Evolutionary conservation across 2,797 vertebrate genomes (phyloP), one percentile per base, ranked within the genome.

Genomic region (Gambelia wislizenii): DNA sequence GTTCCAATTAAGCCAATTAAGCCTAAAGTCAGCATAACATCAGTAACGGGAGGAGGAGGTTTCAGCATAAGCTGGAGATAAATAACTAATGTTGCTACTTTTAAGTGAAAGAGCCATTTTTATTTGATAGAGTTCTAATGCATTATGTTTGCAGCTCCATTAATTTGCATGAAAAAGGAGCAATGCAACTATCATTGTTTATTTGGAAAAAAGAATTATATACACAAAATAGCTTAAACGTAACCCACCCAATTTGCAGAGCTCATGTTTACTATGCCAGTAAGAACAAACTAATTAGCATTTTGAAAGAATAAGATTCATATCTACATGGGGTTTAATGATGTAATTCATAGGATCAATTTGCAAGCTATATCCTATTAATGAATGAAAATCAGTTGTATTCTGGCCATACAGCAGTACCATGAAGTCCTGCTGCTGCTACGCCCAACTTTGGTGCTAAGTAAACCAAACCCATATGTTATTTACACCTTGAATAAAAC

Each of bases 91-190:
- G 64, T 67, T 67, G 49, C 76, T 78, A 54, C 30, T 33, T 54
- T 78, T 33, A 52, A 20, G 30, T 47, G 81, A 47, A 83, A 47
- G 14, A 12, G 61, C 16, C 10, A 33, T 77, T 77, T 77, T 77
- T 47, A 33, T 77, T 49, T 77, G 44, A 49, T 30, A 49, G 44
- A 49, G 27, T 77, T 49, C 75, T 49, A 49, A 77, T 77, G 27
- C 49, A 78, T 78, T 78, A 78, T 54, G 30, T 52, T 54, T 78
- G 76, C 49, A 52, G 76, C 76, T 54, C 49, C 81, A 83, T 69
- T 69, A 67, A 83, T 67, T 67, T 49, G 59, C 61, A 69, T 69
- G 3, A 49, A 83, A 83, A 67, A 81, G 74, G 42, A 76, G 16
- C 42, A 83, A 47, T 67, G 61, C 42, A 67, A 49, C 49, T 54